Evolutionary conservation across 2,113 vertebrate species (phyloP).

Genomic region (Neomonachus schauinslandi): DNA sequence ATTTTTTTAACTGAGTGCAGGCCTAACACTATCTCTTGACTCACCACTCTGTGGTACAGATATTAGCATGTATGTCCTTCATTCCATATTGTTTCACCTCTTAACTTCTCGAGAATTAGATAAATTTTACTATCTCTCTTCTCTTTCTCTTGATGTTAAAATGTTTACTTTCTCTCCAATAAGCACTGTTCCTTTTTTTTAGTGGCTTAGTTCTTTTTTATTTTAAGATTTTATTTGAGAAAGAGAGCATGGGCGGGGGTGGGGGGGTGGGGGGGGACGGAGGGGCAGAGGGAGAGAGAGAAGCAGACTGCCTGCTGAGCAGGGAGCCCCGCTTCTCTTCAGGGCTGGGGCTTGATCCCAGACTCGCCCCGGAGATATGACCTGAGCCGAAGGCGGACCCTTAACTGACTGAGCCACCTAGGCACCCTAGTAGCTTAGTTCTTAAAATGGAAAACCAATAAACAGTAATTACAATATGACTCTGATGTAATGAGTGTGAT

Average conservation of each 20-base stretch:
- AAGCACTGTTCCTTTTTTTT: not conserved
- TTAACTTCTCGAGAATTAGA: not conserved
- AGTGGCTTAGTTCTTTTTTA: not conserved
- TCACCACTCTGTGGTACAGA: not conserved
- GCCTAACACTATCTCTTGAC: not conserved
- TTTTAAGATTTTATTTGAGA: not conserved
- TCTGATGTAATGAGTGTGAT: not conserved
- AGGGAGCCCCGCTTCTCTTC: not conserved
- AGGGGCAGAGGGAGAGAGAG: not conserved
- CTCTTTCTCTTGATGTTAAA: conserved; percentile 17
- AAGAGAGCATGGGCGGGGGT: not conserved
- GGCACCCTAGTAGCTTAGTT: not conserved
- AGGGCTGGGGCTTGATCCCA: not conserved
- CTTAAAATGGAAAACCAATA: not conserved
- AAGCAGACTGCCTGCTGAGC: not conserved
- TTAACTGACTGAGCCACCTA: not conserved
- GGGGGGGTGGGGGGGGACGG: not conserved
- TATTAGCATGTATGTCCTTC: not conserved
- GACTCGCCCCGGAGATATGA: not conserved
- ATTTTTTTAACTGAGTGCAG: not conserved
- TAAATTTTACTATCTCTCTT: not conserved
- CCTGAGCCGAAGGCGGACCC: not conserved
- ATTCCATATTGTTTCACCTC: not conserved
- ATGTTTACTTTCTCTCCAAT: not conserved
- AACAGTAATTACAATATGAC: not conserved